These are phyloP conservation scores for Hedya salicella DNA, from an alignment of 2,888 invertebrate genomes.

Conservation along the genomic window DNA sequence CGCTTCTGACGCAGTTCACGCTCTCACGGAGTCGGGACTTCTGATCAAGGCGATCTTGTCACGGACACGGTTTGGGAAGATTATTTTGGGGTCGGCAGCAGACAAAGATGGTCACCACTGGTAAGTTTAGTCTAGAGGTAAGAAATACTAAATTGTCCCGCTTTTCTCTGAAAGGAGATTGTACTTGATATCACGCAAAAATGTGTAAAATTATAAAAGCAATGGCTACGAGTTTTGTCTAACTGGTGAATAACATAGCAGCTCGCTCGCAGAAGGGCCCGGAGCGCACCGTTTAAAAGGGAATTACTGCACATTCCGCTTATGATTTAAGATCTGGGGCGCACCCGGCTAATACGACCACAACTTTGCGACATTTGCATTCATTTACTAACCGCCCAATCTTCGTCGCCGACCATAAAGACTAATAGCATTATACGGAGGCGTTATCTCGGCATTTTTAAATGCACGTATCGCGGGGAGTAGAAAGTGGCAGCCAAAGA, in stretches of 20 bases:
- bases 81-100: too few species aligned
- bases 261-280: not conserved
- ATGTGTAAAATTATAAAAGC: too few species aligned
- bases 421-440: not conserved
- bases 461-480: not conserved
- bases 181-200: too few species aligned
- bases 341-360: not conserved
- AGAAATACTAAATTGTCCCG: too few species aligned
- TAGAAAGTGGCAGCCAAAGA: not conserved
- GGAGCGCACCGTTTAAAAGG: not conserved
- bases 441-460: not conserved
- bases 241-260: not conserved
- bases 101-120: too few species aligned
- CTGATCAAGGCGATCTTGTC: too few species aligned
- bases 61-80: too few species aligned
- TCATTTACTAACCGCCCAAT: not conserved
- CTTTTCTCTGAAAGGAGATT: too few species aligned
- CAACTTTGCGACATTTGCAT: conserved; percentile 14
- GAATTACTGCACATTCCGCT: conserved; percentile 1
- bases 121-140: too few species aligned
- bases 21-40: too few species aligned
- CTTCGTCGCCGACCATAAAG: not conserved
- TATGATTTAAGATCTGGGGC: conserved; percentile 10
- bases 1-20: too few species aligned
- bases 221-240: too few species aligned